These are phyloP conservation scores for Erebia ligea DNA, from an alignment of 2,888 invertebrate species.

Conservation along the genomic window DNA sequence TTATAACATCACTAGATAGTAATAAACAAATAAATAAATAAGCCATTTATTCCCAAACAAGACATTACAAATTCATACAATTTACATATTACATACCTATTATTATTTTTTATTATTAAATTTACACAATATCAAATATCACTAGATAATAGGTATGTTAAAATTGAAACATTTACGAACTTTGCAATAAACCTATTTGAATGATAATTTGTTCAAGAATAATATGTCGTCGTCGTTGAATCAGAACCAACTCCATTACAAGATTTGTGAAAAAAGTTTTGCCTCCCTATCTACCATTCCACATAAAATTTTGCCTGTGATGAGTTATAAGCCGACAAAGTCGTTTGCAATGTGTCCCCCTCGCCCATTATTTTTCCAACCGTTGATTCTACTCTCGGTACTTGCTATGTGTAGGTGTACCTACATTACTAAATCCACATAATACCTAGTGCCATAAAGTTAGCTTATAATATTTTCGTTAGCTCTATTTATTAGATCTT, in stretches of 20 bases:
- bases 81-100: too few relatives aligned
- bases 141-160: background rate
- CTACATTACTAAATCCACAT: background rate
- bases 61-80: too few relatives aligned
- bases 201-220: conserved; percentile 10
- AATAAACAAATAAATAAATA: too few relatives aligned
- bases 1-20: background rate
- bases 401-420: conserved; percentile 2
- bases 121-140: too few relatives aligned
- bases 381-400: conserved; percentile 23
- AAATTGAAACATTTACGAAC: background rate
- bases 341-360: conserved; percentile 27
- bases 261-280: conserved; percentile 20
- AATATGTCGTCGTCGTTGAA: background rate
- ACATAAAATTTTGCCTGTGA: conserved; percentile 26
- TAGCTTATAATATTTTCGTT: conserved; percentile 36
- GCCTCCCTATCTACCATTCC: conserved; percentile 1
- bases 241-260: conserved; percentile 7
- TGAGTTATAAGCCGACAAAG: conserved; percentile 30
- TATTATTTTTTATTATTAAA: too few relatives aligned
- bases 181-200: conserved; percentile 4
- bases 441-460: conserved; percentile 8
- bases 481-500: conserved; percentile 62
- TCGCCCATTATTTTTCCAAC: conserved; percentile 18
- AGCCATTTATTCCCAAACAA: too few relatives aligned